A percentile compares a stretch with the other conserved stretches of the same genome.
Evolutionary conservation across 2,113 vertebrate species (phyloP).

Genomic region (Nesospiza acunhae): DNA sequence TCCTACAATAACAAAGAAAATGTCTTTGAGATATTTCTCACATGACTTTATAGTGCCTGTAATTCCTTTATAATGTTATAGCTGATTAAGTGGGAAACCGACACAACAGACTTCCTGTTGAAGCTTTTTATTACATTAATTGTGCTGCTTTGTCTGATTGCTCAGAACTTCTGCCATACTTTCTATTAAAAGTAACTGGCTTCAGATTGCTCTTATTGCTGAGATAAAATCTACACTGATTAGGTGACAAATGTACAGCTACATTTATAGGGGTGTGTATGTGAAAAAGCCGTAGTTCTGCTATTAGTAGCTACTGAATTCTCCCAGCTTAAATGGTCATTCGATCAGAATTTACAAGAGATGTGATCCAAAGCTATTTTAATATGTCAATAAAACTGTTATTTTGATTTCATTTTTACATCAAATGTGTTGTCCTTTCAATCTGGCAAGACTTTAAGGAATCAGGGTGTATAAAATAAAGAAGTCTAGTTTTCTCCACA

Average conservation of each 20-base stretch:
- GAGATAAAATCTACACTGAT: slow-evolving; percentile 63
- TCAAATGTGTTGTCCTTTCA: neutral
- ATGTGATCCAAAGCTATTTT: neutral
- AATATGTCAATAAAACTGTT: neutral
- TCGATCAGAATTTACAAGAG: neutral
- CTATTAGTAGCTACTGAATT: neutral
- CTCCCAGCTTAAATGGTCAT: neutral
- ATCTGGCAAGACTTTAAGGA: neutral
- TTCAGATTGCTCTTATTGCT: slow-evolving; percentile 54
- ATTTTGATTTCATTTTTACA: neutral
- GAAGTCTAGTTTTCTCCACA: neutral
- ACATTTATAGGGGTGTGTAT: neutral
- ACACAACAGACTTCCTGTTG: slow-evolving; percentile 27
- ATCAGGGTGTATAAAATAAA: neutral
- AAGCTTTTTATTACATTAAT: slow-evolving; percentile 54
- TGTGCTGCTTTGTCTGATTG: slow-evolving; percentile 41
- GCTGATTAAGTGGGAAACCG: slow-evolving; percentile 48
- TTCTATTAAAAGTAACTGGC: slow-evolving; percentile 17
- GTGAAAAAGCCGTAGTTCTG: neutral
- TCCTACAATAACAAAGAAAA: neutral
- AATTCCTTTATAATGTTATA: slow-evolving; percentile 18
- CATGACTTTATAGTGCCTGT: neutral
- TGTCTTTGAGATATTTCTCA: neutral
- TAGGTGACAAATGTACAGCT: neutral
- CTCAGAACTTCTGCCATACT: slow-evolving; percentile 27